Evolutionary conservation across 2,113 vertebrate species (phyloP), one percentile per base, ranked within the genome.

Genomic region (Triplophysa dalaica): DNA sequence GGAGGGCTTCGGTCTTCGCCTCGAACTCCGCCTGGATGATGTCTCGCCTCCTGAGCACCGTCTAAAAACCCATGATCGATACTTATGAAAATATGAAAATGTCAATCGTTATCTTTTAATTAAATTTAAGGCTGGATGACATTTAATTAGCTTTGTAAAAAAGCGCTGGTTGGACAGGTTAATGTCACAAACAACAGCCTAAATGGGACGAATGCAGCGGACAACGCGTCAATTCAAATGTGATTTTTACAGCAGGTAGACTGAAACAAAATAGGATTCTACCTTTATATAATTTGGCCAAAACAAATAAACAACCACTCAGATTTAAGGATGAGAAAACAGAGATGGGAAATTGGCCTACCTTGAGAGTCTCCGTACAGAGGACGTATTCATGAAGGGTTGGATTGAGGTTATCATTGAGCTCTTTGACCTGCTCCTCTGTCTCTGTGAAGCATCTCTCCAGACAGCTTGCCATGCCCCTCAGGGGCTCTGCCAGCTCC

Each of bases 21-120:
- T 98, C 95, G 0, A 94, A 92, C 79, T 98, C 95, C 0, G 93
- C 91, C 89, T 99, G 97, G 81, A 98, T 96, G 91, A 94, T 94
- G 91, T 99, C 98, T 91, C 98, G 93, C 83, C 97, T 94, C 87
- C 92, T 95, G 91, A 98, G 88, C 77, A 97, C 96, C 33, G 93
- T 92, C 98, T 99, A 60, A 50, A 81, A 85, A 41, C 24, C 33
- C 66, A 41, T 64, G 24, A 79, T 81, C 82, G 5, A 75, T 75
- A 65, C 24, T 75, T 61, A 33, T 65, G 24, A 73, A 50, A 64
- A 68, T 63, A 72, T 54, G 67, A 75, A 62, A 26, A 75, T 75
- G 29, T 9, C 13, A 10, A 73, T 64, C 45, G 70, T 81, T 80
- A 61, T 70, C 12, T 63, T 70, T 75, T 70, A 63, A 83, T 72